A percentile compares a stretch with the other conserved stretches of the same genome.
Evolutionary conservation across 2,888 invertebrate genomes (phyloP).

Genomic region (Amaurobius ferox): DNA sequence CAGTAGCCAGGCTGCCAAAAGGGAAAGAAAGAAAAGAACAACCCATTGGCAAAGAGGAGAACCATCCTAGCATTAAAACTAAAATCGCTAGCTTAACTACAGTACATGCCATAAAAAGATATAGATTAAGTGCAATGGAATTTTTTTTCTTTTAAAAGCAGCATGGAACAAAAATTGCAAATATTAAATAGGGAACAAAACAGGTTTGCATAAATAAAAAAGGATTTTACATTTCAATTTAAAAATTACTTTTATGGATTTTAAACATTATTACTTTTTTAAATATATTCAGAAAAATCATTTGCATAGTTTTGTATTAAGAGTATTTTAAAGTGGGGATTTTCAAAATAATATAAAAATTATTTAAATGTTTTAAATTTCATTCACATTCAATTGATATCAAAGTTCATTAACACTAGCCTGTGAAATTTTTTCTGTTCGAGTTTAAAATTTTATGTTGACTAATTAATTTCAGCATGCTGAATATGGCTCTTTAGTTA

Average conservation of each 20-base stretch:
- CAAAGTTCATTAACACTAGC: too few relatives aligned
- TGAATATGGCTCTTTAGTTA: too few relatives aligned
- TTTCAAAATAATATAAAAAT: too few relatives aligned
- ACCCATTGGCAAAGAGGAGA: slow-evolving; percentile 71
- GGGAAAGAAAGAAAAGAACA: slow-evolving; percentile 68
- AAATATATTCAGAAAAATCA: too few relatives aligned
- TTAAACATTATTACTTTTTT: too few relatives aligned
- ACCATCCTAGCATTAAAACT: slow-evolving; percentile 65
- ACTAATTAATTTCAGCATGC: too few relatives aligned
- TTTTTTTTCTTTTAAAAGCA: slow-evolving; percentile 31
- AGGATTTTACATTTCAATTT: neutral
- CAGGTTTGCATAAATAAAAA: slow-evolving; percentile 14
- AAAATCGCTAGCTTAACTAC: slow-evolving; percentile 64
- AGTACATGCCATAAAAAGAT: slow-evolving; percentile 46
- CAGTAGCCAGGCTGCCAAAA: slow-evolving; percentile 71
- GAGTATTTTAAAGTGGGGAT: too few relatives aligned
- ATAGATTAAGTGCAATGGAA: slow-evolving; percentile 40
- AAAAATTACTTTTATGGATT: neutral
- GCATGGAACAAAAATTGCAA: slow-evolving; percentile 25
- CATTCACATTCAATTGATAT: too few relatives aligned
- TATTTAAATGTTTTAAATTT: too few relatives aligned
- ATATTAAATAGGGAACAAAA: slow-evolving; percentile 24
- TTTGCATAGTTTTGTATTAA: too few relatives aligned
- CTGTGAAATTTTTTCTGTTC: too few relatives aligned
- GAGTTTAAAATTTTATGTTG: too few relatives aligned